These are phyloP conservation scores for Capitulum mitella DNA, from an alignment of 2,888 invertebrate genomes.

Conservation along the genomic window DNA sequence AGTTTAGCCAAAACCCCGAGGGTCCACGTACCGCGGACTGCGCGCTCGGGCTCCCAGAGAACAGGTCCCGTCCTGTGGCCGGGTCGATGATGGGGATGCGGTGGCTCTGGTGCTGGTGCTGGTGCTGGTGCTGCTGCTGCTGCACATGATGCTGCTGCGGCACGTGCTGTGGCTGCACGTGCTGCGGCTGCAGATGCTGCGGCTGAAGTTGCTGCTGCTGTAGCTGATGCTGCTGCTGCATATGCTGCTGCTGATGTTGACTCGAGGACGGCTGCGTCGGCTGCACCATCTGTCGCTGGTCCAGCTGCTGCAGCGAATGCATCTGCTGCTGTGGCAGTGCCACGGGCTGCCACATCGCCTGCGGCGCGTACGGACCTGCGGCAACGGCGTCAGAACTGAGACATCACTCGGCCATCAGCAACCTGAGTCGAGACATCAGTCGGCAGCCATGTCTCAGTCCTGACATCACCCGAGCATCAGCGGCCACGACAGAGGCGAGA, in stretches of 20 bases:
- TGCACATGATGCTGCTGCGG: neutral
- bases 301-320: too few species aligned
- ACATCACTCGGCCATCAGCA: too few species aligned
- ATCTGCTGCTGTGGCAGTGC: too few species aligned
- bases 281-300: too few species aligned
- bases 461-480: too few species aligned
- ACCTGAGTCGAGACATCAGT: too few species aligned
- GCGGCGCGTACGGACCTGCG: too few species aligned
- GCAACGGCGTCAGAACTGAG: too few species aligned
- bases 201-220: neutral
- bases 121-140: neutral
- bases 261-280: neutral
- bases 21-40: neutral
- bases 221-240: neutral
- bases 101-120: neutral
- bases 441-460: too few species aligned
- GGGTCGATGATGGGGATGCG: slow-evolving; percentile 9
- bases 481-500: too few species aligned
- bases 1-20: too few species aligned
- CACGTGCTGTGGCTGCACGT: neutral
- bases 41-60: neutral
- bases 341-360: too few species aligned
- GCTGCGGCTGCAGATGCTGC: neutral
- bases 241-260: neutral
- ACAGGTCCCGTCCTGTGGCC: neutral